Percentiles rank a stretch among this genome's conserved stretches.
Conservation (phyloP, 2,113 vertebrate genomes). For the Myotis brandtii region DNA sequence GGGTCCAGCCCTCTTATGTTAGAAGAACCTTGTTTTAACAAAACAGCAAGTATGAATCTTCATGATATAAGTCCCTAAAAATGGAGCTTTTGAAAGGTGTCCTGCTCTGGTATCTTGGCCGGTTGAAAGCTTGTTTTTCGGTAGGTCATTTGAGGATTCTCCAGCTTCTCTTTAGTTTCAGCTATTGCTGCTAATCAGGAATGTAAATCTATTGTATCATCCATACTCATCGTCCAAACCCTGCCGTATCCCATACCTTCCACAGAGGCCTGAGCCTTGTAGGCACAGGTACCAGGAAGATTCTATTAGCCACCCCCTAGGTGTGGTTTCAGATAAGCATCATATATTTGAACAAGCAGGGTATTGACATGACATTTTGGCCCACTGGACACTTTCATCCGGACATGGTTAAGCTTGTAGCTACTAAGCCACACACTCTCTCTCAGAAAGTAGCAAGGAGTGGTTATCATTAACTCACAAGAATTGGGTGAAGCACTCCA, state of each 20-base stretch:
- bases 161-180: constrained; percentile 49
- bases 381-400: constrained; percentile 6
- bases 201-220: constrained; percentile 23
- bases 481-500: background rate
- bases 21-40: background rate
- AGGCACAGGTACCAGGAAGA: background rate
- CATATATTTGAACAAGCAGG: constrained; percentile 27
- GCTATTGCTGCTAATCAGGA: background rate
- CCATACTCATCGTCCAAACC: constrained; percentile 21
- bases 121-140: background rate
- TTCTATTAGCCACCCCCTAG: background rate
- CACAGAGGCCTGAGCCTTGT: background rate
- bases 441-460: background rate
- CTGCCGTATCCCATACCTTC: background rate
- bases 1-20: background rate
- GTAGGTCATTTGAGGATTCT: background rate
- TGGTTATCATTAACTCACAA: background rate
- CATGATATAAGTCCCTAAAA: background rate
- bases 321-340: constrained; percentile 1
- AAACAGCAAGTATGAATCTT: background rate
- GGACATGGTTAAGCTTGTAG: constrained; percentile 21
- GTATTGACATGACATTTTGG: background rate
- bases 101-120: background rate
- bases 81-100: background rate
- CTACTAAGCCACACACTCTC: background rate